Evolutionary conservation across 53 echinoderm and acorn worm species (phyloP), one percentile per base, ranked within the genome.

Genomic region (Antedon mediterranea): DNA sequence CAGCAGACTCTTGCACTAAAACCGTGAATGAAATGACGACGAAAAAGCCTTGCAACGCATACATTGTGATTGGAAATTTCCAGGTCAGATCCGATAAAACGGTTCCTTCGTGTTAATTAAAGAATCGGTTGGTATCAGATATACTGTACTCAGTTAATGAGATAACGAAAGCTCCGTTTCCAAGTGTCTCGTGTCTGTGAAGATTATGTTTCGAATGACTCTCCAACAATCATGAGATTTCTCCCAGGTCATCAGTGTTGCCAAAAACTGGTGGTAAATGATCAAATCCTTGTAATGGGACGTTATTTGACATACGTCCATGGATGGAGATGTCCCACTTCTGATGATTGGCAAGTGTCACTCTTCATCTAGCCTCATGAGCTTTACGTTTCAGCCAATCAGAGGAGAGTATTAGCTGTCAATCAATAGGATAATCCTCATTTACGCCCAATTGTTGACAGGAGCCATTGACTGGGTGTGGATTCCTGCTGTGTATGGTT

Each of bases 401-500:
- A 57, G 57, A 3, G 57, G 1, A 26, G 15, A 57, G 2, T 2
- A 8, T 57, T 8, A 2, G 57, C 23, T 57, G 57, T 57, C 57
- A 57, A 23, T 57, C 57, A 57, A 1, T 11, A 18, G 23, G 23
- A 1, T 57, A 15, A 57, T 57, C 14, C 57, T 57, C 57, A 57
- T 57, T 57, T 57, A 57, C 57, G 57, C 57, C 57, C 57, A 57
- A 57, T 57, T 57, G 57, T 57, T 57, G 57, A 57, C 57, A 57
- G 57, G 15, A 23, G 9, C 57, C 23, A 57, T 57, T 57, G 57
- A 57, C 57, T 57, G 57, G 57, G 57, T 26, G 57, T 57, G 57
- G 57, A 57, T 57, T 8, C 57, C 57, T 57, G 57, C 57, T 23
- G 57, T 15, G 57, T 57, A 9, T 57, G 20, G 57, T 57, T 57